Evolutionary conservation across 1,140 invertebrate species (phyloP), one percentile per base, ranked within the genome.

Genomic region (Drosophila sechellia): DNA sequence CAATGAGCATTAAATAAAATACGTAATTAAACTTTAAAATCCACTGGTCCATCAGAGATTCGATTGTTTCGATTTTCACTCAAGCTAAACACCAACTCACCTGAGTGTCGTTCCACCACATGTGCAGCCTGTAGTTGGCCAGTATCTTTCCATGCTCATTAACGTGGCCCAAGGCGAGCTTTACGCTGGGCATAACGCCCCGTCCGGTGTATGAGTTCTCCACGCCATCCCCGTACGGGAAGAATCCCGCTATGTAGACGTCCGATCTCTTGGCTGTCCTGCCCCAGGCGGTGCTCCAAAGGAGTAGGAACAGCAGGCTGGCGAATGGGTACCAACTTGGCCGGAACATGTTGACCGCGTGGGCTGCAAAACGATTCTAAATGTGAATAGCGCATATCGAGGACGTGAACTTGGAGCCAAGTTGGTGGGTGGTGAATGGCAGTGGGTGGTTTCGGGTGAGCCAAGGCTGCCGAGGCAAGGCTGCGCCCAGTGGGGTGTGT

Each of bases 61-160:
- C 17, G 20, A 17, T 2, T 37, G 17, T 43, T 3, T 17, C 13
- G 1, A 48, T n/a, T 25, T 11, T 0, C 1, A 10, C 11, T 6
- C 1, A 25, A 10, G 3, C 3, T 15, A 45, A 4, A 25, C 0
- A 0, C 13, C 12, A 8, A 81, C 93, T 94, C 92, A 98, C 98
- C 96, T 97, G 95, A 3, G 97, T 98, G 81, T 98, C 97, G 91
- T 98, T 98, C 96, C 96, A 98, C 95, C 96, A 97, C 95, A 98
- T 97, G 90, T 97, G 97, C 46, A 98, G 94, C 35, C 96, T 94
- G 92, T 98, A 98, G 92, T 97, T 97, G 53, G 95, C 94, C 11
- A 98, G 93, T 45, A 98, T 95, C 27, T 94, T 94, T 31, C 96
- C 95, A 90, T 97, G 96, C 79, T 97, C 96, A 93, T 98, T 98